Base-by-base conservation (phyloP, 2,113 vertebrate species). In the Saimiri boliviensis region DNA sequence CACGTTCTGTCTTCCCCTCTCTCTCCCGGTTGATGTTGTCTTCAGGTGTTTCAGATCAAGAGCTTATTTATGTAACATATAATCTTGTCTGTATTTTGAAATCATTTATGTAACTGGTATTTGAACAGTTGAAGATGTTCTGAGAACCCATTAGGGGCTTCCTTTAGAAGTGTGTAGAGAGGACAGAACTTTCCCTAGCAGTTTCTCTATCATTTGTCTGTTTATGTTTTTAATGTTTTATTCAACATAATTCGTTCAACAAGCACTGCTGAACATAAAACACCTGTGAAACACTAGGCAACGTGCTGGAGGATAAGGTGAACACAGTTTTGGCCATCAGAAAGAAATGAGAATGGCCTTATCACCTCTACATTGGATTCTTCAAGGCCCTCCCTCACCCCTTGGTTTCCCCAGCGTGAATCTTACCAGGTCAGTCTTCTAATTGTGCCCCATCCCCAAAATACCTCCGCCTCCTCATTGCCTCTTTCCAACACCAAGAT, bases 101-200 rank as follows among this genome's bases (percentile, higher is more conserved):
- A 47, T 5, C 11, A 9, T 54, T 89, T 47, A 40, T 32, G 19
- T 84, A 88, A 63, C 76, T 88, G 35, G 23, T 40, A 37, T 84
- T 93, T 87, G 86, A 93, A 95, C 66, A 80, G 84, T 70, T 92
- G 27, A 45, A 85, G 30, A 89, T 79, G 49, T 68, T 93, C 12
- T 58, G 11, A 84, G 56, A 86, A 81, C 49, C 32, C 12, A n/a
- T 63, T 20, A 23, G 35, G 6, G 56, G 20, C 32, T 80, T 87
- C 68, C 63, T 93, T 60, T 70, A 47, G 74, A 94, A 88, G n/a
- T 30, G 14, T 45, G 35, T 82, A 27, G 11, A 86, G 49, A 40
- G 32, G 19, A 56, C 54, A 95, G 77, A 86, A 56, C 52, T 91
- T 81, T 87, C 52, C 49, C 71, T 45, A 74, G 74, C 63, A 63